These are phyloP conservation scores for Drosophila ananassae DNA, from an alignment of 1,140 invertebrate genomes.

Conservation along the genomic window DNA sequence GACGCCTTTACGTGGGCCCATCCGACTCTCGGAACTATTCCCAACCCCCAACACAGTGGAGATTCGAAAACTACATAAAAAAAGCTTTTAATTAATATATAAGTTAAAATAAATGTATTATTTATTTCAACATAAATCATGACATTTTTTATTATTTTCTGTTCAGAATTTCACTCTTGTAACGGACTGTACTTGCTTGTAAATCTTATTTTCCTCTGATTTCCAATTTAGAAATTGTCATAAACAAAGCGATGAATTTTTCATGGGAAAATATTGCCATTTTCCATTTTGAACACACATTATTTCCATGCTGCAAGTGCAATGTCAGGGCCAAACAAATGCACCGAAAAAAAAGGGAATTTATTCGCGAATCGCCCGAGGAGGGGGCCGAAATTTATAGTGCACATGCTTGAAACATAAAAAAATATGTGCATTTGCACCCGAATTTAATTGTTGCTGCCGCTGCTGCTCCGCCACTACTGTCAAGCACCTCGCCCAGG, in stretches of 20 bases:
- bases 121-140: no score
- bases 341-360: conserved; percentile 50
- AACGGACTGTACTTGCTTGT: conserved; percentile 13
- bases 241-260: conserved; percentile 50
- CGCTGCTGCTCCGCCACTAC: conserved; percentile 19
- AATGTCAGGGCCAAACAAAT: conserved; percentile 67
- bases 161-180: no score
- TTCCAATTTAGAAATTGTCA: conserved; percentile 43
- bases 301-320: conserved; percentile 52
- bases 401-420: conserved; percentile 74
- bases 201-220: conserved; percentile 5
- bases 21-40: conserved; percentile 19
- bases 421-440: conserved; percentile 35
- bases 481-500: conserved; percentile 74
- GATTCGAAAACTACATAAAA: not conserved
- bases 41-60: conserved; percentile 24
- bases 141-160: no score
- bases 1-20: conserved; percentile 34
- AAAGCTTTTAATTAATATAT: not conserved
- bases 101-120: no score
- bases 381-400: conserved; percentile 47
- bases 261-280: conserved; percentile 42
- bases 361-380: conserved; percentile 40
- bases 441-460: conserved; percentile 44
- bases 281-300: conserved; percentile 25